Conservation (phyloP, 2,888 invertebrate genomes). For the Luperina testacea region DNA sequence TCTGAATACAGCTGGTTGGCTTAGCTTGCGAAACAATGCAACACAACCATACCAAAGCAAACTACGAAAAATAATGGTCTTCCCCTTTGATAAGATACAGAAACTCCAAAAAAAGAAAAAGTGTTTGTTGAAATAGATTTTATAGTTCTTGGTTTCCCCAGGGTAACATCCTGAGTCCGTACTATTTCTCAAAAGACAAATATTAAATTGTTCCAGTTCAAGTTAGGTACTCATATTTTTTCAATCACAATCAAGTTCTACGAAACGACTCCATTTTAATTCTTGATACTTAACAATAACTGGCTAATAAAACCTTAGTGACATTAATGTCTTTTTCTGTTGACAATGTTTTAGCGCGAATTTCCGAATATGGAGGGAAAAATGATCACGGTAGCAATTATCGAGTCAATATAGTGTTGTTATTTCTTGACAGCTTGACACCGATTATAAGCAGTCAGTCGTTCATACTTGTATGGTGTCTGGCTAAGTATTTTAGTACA, state of each 20-base stretch:
- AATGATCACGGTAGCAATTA: slow-evolving; percentile 71
- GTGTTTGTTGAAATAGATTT: too few species aligned
- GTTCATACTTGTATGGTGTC: slow-evolving; percentile 60
- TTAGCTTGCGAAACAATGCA: slow-evolving; percentile 5
- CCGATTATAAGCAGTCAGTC: slow-evolving; percentile 54
- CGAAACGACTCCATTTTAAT: slow-evolving; percentile 30
- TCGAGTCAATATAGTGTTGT: slow-evolving; percentile 64
- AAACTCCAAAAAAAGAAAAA: background rate
- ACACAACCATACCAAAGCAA: too few species aligned
- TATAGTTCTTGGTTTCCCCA: background rate
- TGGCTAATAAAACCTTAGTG: slow-evolving; percentile 45
- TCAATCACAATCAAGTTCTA: slow-evolving; percentile 31
- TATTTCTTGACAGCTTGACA: slow-evolving; percentile 61
- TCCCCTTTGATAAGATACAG: too few species aligned
- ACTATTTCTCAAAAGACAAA: slow-evolving; percentile 26
- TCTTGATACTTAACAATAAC: slow-evolving; percentile 22
- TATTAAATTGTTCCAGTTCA: slow-evolving; percentile 25
- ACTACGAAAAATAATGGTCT: background rate
- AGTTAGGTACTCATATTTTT: slow-evolving; percentile 22
- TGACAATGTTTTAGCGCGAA: slow-evolving; percentile 56
- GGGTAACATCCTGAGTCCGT: slow-evolving; percentile 11
- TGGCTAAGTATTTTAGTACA: slow-evolving; percentile 53
- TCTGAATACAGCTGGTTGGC: slow-evolving; percentile 49
- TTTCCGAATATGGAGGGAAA: slow-evolving; percentile 69
- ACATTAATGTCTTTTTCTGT: slow-evolving; percentile 60